Conservation (phyloP, 2,888 invertebrate genomes). For the Lingula anatina region DNA sequence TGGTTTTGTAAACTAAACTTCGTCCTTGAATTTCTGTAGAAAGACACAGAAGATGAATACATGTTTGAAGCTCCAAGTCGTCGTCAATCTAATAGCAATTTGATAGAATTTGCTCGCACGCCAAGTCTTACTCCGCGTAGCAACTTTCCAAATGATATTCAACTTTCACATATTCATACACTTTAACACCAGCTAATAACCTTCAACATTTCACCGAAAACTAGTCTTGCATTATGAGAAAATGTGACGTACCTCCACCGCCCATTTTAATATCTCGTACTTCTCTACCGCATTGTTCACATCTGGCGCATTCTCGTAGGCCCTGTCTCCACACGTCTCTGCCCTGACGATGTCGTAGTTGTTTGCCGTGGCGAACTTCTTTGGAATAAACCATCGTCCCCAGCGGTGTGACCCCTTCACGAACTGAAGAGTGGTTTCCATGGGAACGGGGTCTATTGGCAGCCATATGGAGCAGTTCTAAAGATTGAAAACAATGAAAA, state of each 20-base stretch:
- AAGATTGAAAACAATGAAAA: background rate
- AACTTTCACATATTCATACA: too few species aligned
- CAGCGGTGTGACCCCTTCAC: constrained; percentile 36
- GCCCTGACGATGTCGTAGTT: background rate
- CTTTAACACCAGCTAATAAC: too few species aligned
- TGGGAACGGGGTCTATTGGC: constrained; percentile 34
- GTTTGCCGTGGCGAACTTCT: constrained; percentile 31
- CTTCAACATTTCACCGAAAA: too few species aligned
- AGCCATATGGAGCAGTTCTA: constrained; percentile 41
- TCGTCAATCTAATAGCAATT: too few species aligned
- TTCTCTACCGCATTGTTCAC: background rate
- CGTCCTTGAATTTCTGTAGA: too few species aligned
- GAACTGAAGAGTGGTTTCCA: constrained; percentile 25
- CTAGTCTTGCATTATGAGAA: background rate
- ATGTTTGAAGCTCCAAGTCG: too few species aligned
- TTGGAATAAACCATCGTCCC: constrained; percentile 29
- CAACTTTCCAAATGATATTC: background rate
- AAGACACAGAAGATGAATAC: too few species aligned
- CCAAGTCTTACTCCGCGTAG: too few species aligned
- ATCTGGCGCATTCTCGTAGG: background rate
- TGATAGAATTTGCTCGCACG: too few species aligned
- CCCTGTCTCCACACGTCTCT: background rate
- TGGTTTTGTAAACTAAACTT: too few species aligned
- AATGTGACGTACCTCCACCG: background rate
- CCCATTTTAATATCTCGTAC: background rate